These are phyloP conservation scores for Oncorhynchus kisutch DNA, from an alignment of 2,113 vertebrate genomes.

Conservation along the genomic window DNA sequence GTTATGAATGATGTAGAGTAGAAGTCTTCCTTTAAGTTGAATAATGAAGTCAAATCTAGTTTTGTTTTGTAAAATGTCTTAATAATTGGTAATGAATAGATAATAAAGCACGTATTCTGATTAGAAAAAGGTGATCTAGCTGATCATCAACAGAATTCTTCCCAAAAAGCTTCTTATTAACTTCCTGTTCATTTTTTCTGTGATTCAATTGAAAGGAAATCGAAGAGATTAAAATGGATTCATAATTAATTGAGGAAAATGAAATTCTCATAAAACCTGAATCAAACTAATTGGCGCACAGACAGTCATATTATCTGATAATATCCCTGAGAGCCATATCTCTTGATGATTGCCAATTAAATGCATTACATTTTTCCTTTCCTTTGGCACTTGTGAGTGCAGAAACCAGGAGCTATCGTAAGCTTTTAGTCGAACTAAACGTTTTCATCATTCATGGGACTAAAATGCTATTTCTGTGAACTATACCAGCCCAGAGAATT, in stretches of 20 bases:
- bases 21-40: neutral
- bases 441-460: neutral
- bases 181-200: neutral
- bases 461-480: neutral
- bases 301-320: neutral
- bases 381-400: neutral
- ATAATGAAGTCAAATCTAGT: neutral
- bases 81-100: no score
- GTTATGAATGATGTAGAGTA: neutral
- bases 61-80: neutral
- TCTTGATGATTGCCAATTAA: neutral
- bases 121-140: no score
- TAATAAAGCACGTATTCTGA: no score
- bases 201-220: neutral
- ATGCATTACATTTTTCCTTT: neutral
- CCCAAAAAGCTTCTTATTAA: neutral
- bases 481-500: no score
- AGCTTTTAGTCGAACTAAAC: neutral
- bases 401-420: neutral
- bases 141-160: neutral
- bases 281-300: neutral
- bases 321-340: neutral
- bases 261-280: neutral
- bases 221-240: neutral
- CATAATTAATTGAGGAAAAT: constrained; percentile 4